A percentile compares a stretch with the other conserved stretches of the same genome.
phyloP scores from a whole-genome alignment of 2,888 invertebrate genomes.

The Epirrita christyi region DNA sequence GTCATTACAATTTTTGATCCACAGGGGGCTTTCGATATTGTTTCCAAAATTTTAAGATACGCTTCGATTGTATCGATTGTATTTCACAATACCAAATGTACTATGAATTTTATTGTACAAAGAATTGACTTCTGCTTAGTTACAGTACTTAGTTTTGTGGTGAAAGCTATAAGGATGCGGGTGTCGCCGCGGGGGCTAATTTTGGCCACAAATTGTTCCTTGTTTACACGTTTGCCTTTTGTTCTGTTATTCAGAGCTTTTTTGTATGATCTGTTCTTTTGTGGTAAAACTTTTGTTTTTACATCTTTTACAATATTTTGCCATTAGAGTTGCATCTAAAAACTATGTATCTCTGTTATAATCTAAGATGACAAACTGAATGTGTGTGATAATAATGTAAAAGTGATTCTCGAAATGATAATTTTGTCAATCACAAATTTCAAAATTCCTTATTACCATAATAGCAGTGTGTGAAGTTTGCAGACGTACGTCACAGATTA shows the following conservation, averaged over 20 bases:
- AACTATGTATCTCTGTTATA: neutral
- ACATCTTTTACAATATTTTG: too few species aligned
- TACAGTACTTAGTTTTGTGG: constrained; percentile 63
- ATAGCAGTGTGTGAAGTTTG: constrained; percentile 14
- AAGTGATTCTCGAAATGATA: too few species aligned
- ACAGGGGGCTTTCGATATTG: constrained; percentile 65
- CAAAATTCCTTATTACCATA: too few species aligned
- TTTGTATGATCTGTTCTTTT: constrained; percentile 9
- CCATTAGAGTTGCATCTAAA: neutral
- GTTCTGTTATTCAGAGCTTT: constrained; percentile 15
- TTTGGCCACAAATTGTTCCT: constrained; percentile 44
- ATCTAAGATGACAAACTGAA: neutral
- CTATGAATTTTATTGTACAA: constrained; percentile 65
- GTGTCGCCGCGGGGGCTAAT: constrained; percentile 53
- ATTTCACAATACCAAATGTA: constrained; percentile 60
- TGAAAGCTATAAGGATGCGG: constrained; percentile 58
- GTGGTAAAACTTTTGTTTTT: too few species aligned
- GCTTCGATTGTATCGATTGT: constrained; percentile 61
- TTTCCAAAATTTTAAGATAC: constrained; percentile 68
- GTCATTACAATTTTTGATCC: constrained; percentile 67
- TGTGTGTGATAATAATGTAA: neutral
- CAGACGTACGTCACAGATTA: constrained; percentile 18
- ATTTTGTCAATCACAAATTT: too few species aligned
- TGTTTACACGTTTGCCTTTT: constrained; percentile 35
- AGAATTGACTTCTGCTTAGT: constrained; percentile 65